Evolutionary conservation across 2,888 invertebrate species (phyloP), one percentile per base, ranked within the genome.

Genomic region (Caenorhabditis uteleia): DNA sequence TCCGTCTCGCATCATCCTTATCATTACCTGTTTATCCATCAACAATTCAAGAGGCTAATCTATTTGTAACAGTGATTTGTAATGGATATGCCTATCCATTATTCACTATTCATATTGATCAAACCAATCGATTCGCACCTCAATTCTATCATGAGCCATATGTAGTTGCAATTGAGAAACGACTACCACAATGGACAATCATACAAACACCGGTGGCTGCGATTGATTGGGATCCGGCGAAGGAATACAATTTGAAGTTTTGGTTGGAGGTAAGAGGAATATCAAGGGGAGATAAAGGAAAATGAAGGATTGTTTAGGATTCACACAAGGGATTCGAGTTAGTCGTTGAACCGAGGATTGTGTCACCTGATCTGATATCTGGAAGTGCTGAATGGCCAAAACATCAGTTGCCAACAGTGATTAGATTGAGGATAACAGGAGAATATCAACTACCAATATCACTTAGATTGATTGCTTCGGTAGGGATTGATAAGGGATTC

Each of bases 201-300:
- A 54, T 80, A 33, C 68, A 74, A 3, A 78, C 78, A 1, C 75
- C 78, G 14, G 66, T 82, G 5, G 51, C 75, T 18, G 81, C 78
- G 4, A 65, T 81, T 23, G 81, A 81, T 44, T 71, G 77, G 70
- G 81, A 81, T 60, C 80, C 81, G 1, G 47, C 71, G 0, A 51
- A 56, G 10, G 40, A 18, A 25, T 81, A 79, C 42, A 48, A 62
- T 12, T 55, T 81, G 43, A 70, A 57, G 12, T 77, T 74, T 40
- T 48, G 54, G 29, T 55, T 80, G 23, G 74, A 75, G 51, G 77
- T 73, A 14, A 44, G 45, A 10, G 31, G 14, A 29, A 14, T 7
- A 29, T 10, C 14, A 7, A 10, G 7, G 31, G 7, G 31, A 29
- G 31, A 14, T 7, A 29, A 29, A 29, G 31, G 7, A 10, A n/a